Conservation (phyloP, 2,888 invertebrate genomes). For the Timandra comae region DNA sequence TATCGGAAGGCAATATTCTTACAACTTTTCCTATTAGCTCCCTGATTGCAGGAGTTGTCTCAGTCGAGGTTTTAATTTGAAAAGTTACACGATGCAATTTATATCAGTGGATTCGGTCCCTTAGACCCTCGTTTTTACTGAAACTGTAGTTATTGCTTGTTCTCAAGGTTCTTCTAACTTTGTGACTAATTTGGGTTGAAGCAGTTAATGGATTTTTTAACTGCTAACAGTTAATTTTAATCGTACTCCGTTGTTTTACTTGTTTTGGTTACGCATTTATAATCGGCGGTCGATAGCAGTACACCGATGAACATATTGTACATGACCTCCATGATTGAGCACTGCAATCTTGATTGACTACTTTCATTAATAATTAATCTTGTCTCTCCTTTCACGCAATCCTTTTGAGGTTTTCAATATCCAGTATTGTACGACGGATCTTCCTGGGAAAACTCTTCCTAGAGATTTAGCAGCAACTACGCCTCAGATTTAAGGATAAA, state of each 20-base stretch:
- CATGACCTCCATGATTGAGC: no score
- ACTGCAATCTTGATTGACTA: no score
- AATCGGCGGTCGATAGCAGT: no score
- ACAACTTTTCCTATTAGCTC: conserved; percentile 43
- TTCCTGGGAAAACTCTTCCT: no score
- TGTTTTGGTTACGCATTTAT: no score
- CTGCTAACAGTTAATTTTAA: conserved; percentile 11
- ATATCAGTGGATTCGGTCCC: conserved; percentile 26
- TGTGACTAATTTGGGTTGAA: conserved; percentile 8
- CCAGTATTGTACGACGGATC: no score
- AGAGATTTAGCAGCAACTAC: no score
- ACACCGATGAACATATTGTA: no score
- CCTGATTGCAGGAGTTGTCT: conserved; percentile 36
- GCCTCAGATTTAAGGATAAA: no score
- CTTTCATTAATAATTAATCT: no score
- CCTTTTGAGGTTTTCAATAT: no score
- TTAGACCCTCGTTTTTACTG: conserved; percentile 22
- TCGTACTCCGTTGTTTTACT: background rate
- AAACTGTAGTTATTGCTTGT: conserved; percentile 14
- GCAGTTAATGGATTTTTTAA: conserved; percentile 5
- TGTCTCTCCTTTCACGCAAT: no score
- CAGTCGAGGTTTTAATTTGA: conserved; percentile 38
- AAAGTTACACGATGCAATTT: conserved; percentile 41
- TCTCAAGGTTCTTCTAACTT: conserved; percentile 1
- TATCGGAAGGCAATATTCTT: conserved; percentile 40